These are phyloP conservation scores for Coelinius sp. DNA, from an alignment of 2,888 invertebrate species.

Conservation along the genomic window DNA sequence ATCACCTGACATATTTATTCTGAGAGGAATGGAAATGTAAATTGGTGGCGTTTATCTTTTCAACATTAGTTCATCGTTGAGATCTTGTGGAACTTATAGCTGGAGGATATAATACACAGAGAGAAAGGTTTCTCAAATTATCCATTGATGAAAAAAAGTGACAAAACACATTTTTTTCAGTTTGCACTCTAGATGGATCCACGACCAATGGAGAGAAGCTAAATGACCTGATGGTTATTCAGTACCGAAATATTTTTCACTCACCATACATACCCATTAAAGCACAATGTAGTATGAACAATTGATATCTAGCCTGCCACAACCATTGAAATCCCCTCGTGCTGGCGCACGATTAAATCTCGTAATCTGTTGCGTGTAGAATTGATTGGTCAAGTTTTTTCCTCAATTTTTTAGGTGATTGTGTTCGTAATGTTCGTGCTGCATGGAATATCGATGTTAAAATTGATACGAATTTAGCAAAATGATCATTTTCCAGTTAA, in stretches of 20 bases:
- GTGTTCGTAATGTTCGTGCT: background rate
- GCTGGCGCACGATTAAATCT: conserved; percentile 23
- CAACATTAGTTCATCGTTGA: too few species aligned
- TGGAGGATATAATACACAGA: too few species aligned
- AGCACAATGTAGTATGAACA: conserved; percentile 39
- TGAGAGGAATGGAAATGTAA: too few species aligned
- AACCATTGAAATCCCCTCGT: conserved; percentile 37
- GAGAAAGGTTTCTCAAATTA: background rate
- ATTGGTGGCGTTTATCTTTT: too few species aligned
- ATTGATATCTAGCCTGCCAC: conserved; percentile 45
- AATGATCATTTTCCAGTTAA: background rate
- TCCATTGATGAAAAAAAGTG: background rate
- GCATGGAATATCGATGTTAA: background rate
- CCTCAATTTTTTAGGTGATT: background rate
- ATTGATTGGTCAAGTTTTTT: conserved; percentile 10
- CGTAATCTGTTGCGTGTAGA: conserved; percentile 16
- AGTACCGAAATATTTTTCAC: conserved; percentile 25
- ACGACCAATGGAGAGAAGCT: conserved; percentile 28
- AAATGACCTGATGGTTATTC: background rate
- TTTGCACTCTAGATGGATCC: background rate
- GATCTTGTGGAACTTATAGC: too few species aligned
- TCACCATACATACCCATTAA: conserved; percentile 27
- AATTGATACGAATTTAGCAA: background rate
- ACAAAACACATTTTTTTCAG: background rate
- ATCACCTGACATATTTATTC: too few species aligned